Evolutionary conservation across 2,113 vertebrate species (phyloP), one percentile per base, ranked within the genome.

Genomic region (Sula dactylatra): DNA sequence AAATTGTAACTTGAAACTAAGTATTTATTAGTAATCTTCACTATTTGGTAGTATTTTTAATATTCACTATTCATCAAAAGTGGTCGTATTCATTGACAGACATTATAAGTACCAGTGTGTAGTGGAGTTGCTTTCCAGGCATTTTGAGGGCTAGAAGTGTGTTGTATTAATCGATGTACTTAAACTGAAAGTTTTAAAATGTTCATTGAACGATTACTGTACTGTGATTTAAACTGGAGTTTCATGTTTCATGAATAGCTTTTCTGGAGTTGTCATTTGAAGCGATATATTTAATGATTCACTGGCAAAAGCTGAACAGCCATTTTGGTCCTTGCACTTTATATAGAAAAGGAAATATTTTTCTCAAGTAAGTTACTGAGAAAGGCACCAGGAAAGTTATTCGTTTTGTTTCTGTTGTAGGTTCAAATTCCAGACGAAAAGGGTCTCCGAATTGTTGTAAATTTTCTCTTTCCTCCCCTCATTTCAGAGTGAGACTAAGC

Each of bases 191-290:
- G 1, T 9, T 66, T 26, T 32, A 0, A 15, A 56, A 29, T n/a
- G 7, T 2, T 54, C 0, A 1, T 22, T 26, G 34, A 66, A 62
- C 0, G 0, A 62, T 77, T 29, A 24, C 22, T 11, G 4, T 8
- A 11, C 31, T 49, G 31, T 42, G 27, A 56, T 65, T 86, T 54
- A 66, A 86, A 32, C 2, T 24, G 16, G 16, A 40, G 6, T 18
- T 56, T 2, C 38, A 8, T 25, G 15, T 32, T 20, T 72, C 6
- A 32, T 4, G 3, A 32, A n/a, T 29, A 56, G 11, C 4, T 32
- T 62, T 86, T 77, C 36, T 74, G 2, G 3, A 36, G 16, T 11
- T 84, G 13, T 13, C 22, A 15, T 58, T 73, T 81, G 10, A 45
- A 66, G 13, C 0, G 0, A 18, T 26, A 2, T 34, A 27, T 26